A percentile compares a stretch with the other conserved stretches of the same genome.
Evolutionary conservation across 2,113 vertebrate genomes (phyloP).

Genomic region (Gasterosteus aculeatus): DNA sequence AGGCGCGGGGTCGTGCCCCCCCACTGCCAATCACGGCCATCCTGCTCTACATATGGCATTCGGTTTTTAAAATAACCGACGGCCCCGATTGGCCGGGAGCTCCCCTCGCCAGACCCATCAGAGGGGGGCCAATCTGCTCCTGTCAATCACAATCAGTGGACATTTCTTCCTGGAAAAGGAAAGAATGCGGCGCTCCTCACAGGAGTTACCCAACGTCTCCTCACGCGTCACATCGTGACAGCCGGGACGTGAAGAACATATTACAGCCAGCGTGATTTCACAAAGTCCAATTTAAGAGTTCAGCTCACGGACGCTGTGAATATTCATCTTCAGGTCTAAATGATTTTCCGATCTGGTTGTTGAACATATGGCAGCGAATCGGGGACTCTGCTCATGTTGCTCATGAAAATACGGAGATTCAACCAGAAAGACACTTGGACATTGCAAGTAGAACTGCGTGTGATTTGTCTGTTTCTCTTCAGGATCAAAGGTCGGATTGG

Average conservation of each 20-base stretch:
- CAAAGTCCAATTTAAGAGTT: no score
- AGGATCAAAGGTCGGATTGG: no score
- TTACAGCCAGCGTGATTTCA: no score
- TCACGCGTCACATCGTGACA: no score
- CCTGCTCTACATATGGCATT: constrained; percentile 89
- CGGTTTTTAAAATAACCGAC: constrained; percentile 91
- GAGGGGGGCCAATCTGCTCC: constrained; percentile 74
- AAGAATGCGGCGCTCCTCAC: constrained; percentile 72
- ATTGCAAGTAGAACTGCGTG: no score
- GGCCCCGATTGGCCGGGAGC: constrained; percentile 84
- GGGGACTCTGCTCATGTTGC: no score
- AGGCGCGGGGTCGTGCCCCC: constrained; percentile 74
- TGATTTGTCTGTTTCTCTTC: no score
- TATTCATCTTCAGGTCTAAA: neutral
- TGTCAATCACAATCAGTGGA: constrained; percentile 84
- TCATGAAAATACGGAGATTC: no score
- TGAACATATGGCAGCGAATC: no score
- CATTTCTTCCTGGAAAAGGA: constrained; percentile 77
- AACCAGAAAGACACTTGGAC: no score
- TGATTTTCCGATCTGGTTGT: no score
- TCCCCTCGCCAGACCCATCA: constrained; percentile 67
- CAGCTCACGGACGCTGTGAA: neutral
- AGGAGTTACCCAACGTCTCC: constrained; percentile 54
- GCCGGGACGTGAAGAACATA: no score
- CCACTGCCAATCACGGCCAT: constrained; percentile 83